These are phyloP conservation scores for Cranoglanis bouderius DNA, from an alignment of 2,113 vertebrate genomes.

Conservation along the genomic window DNA sequence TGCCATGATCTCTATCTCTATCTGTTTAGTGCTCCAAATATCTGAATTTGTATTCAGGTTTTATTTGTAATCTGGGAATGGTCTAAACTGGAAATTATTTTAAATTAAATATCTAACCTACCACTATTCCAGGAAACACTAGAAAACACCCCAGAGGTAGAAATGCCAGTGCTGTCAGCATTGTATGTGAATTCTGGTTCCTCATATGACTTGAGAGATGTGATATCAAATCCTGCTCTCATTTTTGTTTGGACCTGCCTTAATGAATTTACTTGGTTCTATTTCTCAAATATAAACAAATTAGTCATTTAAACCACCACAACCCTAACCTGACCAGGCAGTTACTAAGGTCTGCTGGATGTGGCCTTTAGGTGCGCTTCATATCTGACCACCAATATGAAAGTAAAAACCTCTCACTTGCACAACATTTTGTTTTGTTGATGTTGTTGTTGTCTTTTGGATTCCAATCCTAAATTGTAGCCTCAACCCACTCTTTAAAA, in stretches of 20 bases:
- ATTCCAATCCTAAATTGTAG: no score
- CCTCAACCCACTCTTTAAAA: not conserved
- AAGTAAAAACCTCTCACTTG: not conserved
- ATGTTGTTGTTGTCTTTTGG: not conserved
- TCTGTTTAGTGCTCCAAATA: not conserved
- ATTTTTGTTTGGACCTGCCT: not conserved
- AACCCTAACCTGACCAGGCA: not conserved
- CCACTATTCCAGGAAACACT: not conserved
- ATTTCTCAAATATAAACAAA: not conserved
- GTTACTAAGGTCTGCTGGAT: not conserved
- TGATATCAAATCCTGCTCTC: not conserved
- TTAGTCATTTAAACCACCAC: not conserved
- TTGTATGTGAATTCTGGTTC: not conserved
- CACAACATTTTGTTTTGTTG: not conserved
- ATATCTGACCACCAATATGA: not conserved
- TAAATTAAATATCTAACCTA: not conserved
- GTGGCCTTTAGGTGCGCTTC: not conserved
- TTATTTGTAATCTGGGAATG: not conserved
- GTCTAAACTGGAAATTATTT: not conserved
- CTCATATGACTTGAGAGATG: not conserved
- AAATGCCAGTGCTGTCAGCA: not conserved
- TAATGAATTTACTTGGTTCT: not conserved
- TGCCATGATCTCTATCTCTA: not conserved
- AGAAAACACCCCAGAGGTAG: not conserved
- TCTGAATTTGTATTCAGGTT: not conserved